These are phyloP conservation scores for Varanus komodoensis DNA, from an alignment of 2,113 vertebrate species.

Conservation along the genomic window DNA sequence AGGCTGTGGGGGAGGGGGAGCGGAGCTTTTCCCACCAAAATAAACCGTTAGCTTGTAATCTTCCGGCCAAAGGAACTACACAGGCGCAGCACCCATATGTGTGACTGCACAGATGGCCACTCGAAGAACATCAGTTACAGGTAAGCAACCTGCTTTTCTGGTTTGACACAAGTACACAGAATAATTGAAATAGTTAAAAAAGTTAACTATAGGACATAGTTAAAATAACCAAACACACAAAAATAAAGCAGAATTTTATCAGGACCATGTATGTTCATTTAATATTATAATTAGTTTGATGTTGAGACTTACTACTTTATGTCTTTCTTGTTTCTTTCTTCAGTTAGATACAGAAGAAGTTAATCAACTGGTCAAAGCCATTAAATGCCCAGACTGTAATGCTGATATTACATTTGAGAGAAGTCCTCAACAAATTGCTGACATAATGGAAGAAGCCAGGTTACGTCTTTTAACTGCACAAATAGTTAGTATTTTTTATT, in stretches of 20 bases:
- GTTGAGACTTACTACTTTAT: background rate
- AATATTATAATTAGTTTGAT: background rate
- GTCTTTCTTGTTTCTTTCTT: background rate
- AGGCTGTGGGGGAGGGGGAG: too few relatives aligned
- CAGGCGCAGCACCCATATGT: too few relatives aligned
- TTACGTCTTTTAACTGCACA: conserved; percentile 61
- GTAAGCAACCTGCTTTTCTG: too few relatives aligned
- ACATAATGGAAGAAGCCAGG: conserved; percentile 63
- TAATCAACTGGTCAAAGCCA: conserved; percentile 21
- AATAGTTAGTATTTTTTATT: conserved; percentile 47
- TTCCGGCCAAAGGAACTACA: too few relatives aligned
- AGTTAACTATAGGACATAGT: background rate
- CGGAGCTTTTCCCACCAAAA: too few relatives aligned
- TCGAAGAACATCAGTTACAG: too few relatives aligned
- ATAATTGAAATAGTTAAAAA: too few relatives aligned
- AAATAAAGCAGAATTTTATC: background rate
- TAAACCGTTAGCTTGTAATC: too few relatives aligned
- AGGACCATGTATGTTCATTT: background rate
- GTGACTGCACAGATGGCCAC: too few relatives aligned
- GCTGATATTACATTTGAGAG: conserved; percentile 36
- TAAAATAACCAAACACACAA: background rate
- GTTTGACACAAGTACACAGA: background rate
- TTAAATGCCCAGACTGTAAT: conserved; percentile 53
- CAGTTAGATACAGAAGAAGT: conserved; percentile 51
- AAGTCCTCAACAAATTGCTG: conserved; percentile 47